Conservation (phyloP, 2,113 vertebrate species). For the Theropithecus gelada region DNA sequence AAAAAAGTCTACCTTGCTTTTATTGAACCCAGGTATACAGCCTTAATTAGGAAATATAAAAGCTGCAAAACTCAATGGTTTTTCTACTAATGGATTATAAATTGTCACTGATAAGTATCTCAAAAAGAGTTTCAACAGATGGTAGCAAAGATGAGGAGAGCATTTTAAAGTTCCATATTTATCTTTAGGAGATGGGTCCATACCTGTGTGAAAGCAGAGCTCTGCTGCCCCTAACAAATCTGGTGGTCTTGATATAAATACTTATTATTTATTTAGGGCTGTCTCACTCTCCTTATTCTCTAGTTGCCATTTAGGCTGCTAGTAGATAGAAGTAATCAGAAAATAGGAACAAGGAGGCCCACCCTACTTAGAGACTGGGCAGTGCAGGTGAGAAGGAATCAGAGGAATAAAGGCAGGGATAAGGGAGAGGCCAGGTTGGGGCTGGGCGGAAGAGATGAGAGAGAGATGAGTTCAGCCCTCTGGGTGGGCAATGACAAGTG, state of each 20-base stretch:
- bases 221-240: not conserved
- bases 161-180: not conserved
- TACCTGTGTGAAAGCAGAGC: not conserved
- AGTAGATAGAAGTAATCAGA: not conserved
- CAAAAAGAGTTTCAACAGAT: not conserved
- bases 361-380: not conserved
- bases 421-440: not conserved
- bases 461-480: not conserved
- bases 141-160: not conserved
- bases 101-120: not conserved
- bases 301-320: not conserved
- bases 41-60: not conserved
- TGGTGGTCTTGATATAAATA: not conserved
- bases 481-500: not conserved
- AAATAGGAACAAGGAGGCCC: not conserved
- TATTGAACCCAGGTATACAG: not conserved
- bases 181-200: not conserved
- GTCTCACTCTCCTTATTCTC: not conserved
- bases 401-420: not conserved
- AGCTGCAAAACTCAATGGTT: not conserved
- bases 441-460: not conserved
- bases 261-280: not conserved
- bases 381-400: not conserved
- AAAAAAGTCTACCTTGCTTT: not conserved
- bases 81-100: not conserved